Evolutionary conservation across 2,888 invertebrate species (phyloP), one percentile per base, ranked within the genome.

Genomic region (Drosophila diplacantha): DNA sequence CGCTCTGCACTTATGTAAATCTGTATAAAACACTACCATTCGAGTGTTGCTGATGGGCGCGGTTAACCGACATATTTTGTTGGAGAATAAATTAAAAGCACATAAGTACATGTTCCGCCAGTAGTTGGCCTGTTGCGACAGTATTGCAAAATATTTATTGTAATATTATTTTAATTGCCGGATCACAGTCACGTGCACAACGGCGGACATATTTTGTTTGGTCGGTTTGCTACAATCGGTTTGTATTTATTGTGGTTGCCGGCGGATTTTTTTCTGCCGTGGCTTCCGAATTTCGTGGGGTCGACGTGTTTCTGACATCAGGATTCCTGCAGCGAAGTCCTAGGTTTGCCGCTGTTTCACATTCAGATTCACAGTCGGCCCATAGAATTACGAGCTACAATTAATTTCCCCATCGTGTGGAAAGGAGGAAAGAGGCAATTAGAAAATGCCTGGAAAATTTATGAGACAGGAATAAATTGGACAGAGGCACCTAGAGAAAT

Each of bases 121-220:
- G 60, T 67, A 64, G 56, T 63, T 37, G 53, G 22, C 43, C 51
- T 29, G 47, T 43, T 37, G 29, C 20, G 38, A 34, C 43, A 44
- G 50, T 35, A 56, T 68, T 51, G 46, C 32, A 18, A 54, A 49
- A 56, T 67, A 73, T 77, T 77, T 80, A 73, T 81, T 74, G 75
- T 81, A 75, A 78, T 81, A 78, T 70, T 83, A 80, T 83, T 78
- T 80, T 83, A 80, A 80, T 80, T 80, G 83, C 67, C 29, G 69
- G 71, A 64, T 51, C 71, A 68, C 54, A 61, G 71, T 65, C 69
- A 69, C 71, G 69, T 69, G 58, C 69, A 64, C 57, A 38, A 55
- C 31, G 47, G 41, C 37, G 37, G 55, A 49, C 43, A 38, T 50
- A 66, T 58, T 81, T 81, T 78, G 78, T 81, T 81, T 81, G 81